Evolutionary conservation across 2,113 vertebrate species (phyloP).

Genomic region (Triplophysa siluroides): DNA sequence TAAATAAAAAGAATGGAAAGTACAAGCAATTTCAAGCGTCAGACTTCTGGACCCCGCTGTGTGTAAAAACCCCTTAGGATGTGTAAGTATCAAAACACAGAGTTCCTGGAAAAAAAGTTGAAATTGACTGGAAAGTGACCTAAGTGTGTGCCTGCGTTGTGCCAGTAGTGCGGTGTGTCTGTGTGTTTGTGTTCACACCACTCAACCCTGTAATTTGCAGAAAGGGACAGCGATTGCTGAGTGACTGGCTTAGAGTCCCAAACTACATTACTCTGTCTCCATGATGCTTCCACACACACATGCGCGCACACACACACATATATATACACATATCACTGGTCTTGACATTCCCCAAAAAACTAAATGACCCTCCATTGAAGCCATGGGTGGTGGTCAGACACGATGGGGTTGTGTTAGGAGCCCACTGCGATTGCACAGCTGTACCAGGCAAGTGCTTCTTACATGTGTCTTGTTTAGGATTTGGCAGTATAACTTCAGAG

Average conservation of each 20-base stretch:
- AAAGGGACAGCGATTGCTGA: conserved; percentile 20
- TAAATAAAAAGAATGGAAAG: too few species aligned
- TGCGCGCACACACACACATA: not conserved
- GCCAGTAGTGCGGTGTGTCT: conserved; percentile 46
- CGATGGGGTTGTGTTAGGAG: too few species aligned
- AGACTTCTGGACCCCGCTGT: not conserved
- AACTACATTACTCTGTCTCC: not conserved
- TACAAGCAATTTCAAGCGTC: too few species aligned
- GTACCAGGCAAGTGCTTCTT: too few species aligned
- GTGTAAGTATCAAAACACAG: not conserved
- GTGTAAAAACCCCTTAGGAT: not conserved
- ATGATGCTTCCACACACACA: not conserved
- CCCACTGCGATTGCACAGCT: too few species aligned
- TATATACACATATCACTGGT: too few species aligned
- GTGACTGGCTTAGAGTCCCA: conserved; percentile 32
- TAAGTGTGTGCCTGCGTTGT: not conserved
- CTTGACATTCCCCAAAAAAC: too few species aligned
- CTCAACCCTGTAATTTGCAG: conserved; percentile 47
- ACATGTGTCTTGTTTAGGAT: too few species aligned
- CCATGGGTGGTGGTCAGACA: too few species aligned
- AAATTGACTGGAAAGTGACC: conserved; percentile 43
- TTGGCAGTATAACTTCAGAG: too few species aligned
- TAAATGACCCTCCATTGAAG: too few species aligned
- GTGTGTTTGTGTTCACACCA: conserved; percentile 56
- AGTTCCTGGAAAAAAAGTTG: conserved; percentile 34